A percentile compares a stretch with the other conserved stretches of the same genome.
Evolutionary conservation across 2,888 invertebrate species (phyloP).

Genomic region (Diloba caeruleocephala): DNA sequence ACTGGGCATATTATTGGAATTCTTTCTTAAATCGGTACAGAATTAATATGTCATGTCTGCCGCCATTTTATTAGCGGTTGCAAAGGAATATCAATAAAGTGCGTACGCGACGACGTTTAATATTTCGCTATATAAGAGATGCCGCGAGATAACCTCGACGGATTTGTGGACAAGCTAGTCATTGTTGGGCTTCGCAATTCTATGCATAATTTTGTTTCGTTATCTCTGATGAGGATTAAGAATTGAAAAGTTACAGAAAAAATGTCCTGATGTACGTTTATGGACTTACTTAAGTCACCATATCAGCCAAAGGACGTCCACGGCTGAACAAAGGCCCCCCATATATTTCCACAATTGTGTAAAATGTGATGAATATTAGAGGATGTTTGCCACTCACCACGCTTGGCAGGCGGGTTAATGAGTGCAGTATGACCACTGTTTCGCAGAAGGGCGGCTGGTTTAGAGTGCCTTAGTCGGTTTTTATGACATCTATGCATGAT

Average conservation of each 20-base stretch:
- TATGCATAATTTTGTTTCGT: conserved; percentile 36
- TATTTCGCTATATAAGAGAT: conserved; percentile 65
- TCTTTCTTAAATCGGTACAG: conserved; percentile 34
- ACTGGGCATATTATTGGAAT: too few species aligned
- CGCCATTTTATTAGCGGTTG: conserved; percentile 50
- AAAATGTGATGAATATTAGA: too few species aligned
- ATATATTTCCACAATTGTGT: too few species aligned
- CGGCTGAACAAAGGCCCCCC: too few species aligned
- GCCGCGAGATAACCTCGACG: conserved; percentile 60
- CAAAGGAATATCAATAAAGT: conserved; percentile 60
- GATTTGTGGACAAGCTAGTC: conserved; percentile 59
- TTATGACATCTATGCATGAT: too few species aligned
- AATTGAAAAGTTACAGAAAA: background rate
- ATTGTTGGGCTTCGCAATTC: conserved; percentile 23
- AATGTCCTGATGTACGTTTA: background rate
- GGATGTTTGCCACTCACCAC: too few species aligned
- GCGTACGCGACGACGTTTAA: conserved; percentile 59
- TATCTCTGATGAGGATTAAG: conserved; percentile 15
- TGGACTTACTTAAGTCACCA: too few species aligned
- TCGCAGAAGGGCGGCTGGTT: too few species aligned
- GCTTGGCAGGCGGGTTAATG: too few species aligned
- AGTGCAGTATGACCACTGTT: too few species aligned
- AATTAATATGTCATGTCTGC: conserved; percentile 45
- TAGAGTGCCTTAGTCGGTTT: too few species aligned
- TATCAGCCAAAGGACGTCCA: too few species aligned